A percentile compares a stretch with the other conserved stretches of the same genome.
phyloP scores from a whole-genome alignment of 2,113 vertebrate species.

The Mirza zaza region DNA sequence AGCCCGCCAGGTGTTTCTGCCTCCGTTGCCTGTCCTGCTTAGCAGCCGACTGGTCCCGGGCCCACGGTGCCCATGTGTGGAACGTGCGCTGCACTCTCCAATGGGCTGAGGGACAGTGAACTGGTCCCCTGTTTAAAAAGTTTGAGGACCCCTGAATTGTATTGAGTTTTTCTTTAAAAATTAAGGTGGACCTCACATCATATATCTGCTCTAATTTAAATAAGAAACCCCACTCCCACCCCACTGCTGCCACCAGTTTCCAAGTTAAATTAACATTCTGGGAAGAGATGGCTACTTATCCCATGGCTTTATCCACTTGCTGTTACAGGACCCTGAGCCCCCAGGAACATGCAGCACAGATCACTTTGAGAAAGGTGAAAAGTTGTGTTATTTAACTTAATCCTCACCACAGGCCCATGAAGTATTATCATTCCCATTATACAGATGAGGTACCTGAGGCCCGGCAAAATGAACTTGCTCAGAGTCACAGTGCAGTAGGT shows the following conservation, averaged over 20 bases:
- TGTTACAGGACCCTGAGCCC: background rate
- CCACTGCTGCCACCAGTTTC: background rate
- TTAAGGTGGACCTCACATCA: background rate
- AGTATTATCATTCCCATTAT: background rate
- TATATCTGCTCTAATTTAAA: background rate
- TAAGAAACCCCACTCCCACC: background rate
- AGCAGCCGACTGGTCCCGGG: no score
- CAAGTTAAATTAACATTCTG: background rate
- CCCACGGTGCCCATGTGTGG: no score
- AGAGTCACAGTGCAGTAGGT: background rate
- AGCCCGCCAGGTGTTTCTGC: no score
- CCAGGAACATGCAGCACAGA: background rate
- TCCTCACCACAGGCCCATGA: background rate
- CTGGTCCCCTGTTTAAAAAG: no score
- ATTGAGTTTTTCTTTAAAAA: background rate
- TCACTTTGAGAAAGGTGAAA: background rate
- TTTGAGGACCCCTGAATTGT: background rate
- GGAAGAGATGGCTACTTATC: background rate
- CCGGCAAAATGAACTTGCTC: background rate
- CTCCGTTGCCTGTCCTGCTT: no score
- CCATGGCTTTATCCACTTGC: background rate
- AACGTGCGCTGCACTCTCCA: no score
- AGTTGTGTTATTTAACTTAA: background rate
- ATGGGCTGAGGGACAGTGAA: no score
- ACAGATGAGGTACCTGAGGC: background rate